Conservation (phyloP, 2,113 vertebrate species). For the Cryptomyrus ogoouensis region DNA sequence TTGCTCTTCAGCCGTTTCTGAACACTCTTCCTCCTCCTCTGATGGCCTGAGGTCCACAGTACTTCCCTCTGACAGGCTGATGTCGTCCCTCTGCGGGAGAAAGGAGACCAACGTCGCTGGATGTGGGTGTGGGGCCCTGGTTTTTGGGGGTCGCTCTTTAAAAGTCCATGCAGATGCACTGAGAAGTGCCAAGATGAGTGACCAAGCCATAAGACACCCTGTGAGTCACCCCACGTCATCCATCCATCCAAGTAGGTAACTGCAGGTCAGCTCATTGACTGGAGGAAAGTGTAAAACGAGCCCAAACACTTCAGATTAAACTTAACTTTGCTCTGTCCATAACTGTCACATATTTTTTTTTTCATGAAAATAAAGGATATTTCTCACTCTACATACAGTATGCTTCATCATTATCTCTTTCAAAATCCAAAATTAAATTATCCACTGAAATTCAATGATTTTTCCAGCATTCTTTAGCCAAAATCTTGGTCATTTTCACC, state of each 20-base stretch:
- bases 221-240: background rate
- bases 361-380: background rate
- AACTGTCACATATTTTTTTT: background rate
- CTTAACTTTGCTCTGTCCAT: background rate
- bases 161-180: background rate
- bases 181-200: background rate
- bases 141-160: background rate
- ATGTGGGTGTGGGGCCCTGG: background rate
- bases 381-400: background rate
- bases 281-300: background rate
- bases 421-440: background rate
- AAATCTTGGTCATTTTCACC: background rate
- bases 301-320: background rate
- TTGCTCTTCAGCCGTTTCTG: constrained; percentile 75
- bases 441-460: background rate
- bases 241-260: background rate
- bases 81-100: constrained; percentile 66
- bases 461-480: background rate
- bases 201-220: background rate
- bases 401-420: background rate
- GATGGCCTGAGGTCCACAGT: constrained; percentile 90
- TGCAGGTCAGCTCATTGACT: background rate
- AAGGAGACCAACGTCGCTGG: background rate
- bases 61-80: constrained; percentile 90
- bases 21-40: constrained; percentile 84